A percentile compares a stretch with the other conserved stretches of the same genome.
phyloP scores from a whole-genome alignment of 2,888 invertebrate species.

The Melanostoma scalare region DNA sequence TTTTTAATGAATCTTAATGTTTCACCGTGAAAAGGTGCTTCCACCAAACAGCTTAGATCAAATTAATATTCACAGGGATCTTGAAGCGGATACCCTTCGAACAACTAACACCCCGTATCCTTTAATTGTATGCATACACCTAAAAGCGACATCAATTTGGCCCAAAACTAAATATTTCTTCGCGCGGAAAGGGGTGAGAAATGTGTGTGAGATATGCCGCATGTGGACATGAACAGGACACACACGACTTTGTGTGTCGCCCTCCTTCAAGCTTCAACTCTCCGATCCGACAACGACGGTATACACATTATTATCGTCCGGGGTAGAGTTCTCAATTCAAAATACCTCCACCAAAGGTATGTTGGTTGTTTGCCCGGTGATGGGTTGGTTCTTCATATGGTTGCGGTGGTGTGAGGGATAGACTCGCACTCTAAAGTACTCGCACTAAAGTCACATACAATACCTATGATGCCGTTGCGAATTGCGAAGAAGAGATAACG shows the following conservation, averaged over 20 bases:
- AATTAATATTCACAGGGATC: conserved; percentile 53
- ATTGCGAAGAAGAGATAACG: conserved; percentile 72
- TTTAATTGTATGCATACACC: conserved; percentile 61
- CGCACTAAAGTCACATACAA: conserved; percentile 73
- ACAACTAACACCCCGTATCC: conserved; percentile 29
- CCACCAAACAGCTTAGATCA: conserved; percentile 57
- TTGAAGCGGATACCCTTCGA: conserved; percentile 22
- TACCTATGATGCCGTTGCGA: conserved; percentile 70
- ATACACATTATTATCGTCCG: conserved; percentile 63
- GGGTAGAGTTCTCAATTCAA: conserved; percentile 67
- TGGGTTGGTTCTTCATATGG: neutral
- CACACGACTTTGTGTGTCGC: conserved; percentile 40
- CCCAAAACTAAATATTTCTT: conserved; percentile 55
- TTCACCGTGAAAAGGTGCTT: conserved; percentile 51
- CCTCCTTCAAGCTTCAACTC: neutral
- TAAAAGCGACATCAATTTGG: conserved; percentile 62
- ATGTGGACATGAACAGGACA: conserved; percentile 67
- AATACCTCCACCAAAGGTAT: conserved; percentile 53
- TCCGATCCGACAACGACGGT: neutral
- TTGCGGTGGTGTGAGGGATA: conserved; percentile 20
- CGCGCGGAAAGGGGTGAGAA: conserved; percentile 37
- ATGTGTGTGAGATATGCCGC: conserved; percentile 44
- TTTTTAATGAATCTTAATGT: conserved; percentile 69
- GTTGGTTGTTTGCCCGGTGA: neutral
- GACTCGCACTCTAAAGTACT: conserved; percentile 66